Conservation (phyloP, 2,797 vertebrate genomes). For the Bryconaethiops microstoma region DNA sequence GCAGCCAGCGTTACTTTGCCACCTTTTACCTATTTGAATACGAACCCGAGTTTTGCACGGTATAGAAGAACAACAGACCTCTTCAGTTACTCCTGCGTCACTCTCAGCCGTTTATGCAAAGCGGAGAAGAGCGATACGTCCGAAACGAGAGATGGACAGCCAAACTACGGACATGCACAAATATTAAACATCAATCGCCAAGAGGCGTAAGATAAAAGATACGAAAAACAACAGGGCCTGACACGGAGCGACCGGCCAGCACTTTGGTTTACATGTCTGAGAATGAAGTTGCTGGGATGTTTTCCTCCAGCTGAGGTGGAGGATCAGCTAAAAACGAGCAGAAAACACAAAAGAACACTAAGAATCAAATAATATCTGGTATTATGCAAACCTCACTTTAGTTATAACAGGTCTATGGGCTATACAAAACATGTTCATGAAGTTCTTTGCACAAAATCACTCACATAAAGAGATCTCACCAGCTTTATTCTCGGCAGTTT, state of each 20-base stretch:
- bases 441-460: too few relatives aligned
- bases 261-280: not conserved
- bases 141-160: constrained; percentile 2
- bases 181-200: not conserved
- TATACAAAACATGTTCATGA: too few relatives aligned
- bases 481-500: too few relatives aligned
- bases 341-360: too few relatives aligned
- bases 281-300: not conserved
- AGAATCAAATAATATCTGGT: too few relatives aligned
- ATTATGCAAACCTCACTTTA: too few relatives aligned
- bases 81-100: constrained; percentile 37
- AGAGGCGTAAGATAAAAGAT: not conserved
- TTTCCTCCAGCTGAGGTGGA: not conserved
- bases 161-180: not conserved
- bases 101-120: constrained; percentile 49
- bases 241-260: not conserved
- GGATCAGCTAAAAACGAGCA: not conserved
- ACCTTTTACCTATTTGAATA: constrained; percentile 46
- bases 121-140: not conserved
- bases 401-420: too few relatives aligned
- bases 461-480: too few relatives aligned
- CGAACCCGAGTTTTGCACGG: constrained; percentile 5
- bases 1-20: constrained; percentile 24
- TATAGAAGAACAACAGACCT: constrained; percentile 22
- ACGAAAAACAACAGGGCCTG: not conserved